Percentiles rank a stretch among this genome's conserved stretches.
Conservation (phyloP, 2,797 vertebrate species). For the Poecilia velifera region DNA sequence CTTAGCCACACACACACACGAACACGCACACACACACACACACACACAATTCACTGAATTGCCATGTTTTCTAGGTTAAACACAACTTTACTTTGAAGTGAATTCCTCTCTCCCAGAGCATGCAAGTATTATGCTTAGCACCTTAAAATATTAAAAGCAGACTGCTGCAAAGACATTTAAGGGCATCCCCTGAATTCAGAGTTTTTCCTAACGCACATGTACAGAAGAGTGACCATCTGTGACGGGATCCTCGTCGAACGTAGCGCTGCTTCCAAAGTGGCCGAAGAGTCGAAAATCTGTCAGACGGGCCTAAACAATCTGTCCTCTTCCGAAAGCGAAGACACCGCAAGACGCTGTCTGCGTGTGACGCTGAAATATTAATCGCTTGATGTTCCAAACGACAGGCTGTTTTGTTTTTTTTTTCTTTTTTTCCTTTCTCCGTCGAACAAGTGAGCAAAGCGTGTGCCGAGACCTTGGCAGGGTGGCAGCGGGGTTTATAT, state of each 20-base stretch:
- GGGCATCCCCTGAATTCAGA: slow-evolving; percentile 34
- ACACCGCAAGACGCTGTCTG: slow-evolving; percentile 14
- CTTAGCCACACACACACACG: slow-evolving; percentile 21
- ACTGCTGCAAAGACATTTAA: slow-evolving; percentile 49
- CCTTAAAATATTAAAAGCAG: slow-evolving; percentile 70
- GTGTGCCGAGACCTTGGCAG: slow-evolving; percentile 41
- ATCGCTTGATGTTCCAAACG: slow-evolving; percentile 54
- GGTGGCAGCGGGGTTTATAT: slow-evolving; percentile 43
- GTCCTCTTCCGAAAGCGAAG: slow-evolving; percentile 14
- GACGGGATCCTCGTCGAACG: slow-evolving; percentile 50
- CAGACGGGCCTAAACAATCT: slow-evolving; percentile 56
- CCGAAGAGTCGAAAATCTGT: slow-evolving; percentile 62
- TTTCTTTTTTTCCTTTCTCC: not conserved
- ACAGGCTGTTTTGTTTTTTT: slow-evolving; percentile 59
- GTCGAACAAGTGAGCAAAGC: slow-evolving; percentile 11
- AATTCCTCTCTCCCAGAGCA: slow-evolving; percentile 57
- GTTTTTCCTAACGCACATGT: slow-evolving; percentile 10
- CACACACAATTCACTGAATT: slow-evolving; percentile 51
- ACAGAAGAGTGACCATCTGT: slow-evolving; percentile 55
- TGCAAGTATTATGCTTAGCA: slow-evolving; percentile 65
- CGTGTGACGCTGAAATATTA: slow-evolving; percentile 49
- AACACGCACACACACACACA: slow-evolving; percentile 1
- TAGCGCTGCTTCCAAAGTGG: slow-evolving; percentile 54
- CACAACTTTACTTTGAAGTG: slow-evolving; percentile 66
- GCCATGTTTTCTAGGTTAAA: slow-evolving; percentile 69